Evolutionary conservation across 2,113 vertebrate species (phyloP).

Genomic region (Rhinogobius similis): DNA sequence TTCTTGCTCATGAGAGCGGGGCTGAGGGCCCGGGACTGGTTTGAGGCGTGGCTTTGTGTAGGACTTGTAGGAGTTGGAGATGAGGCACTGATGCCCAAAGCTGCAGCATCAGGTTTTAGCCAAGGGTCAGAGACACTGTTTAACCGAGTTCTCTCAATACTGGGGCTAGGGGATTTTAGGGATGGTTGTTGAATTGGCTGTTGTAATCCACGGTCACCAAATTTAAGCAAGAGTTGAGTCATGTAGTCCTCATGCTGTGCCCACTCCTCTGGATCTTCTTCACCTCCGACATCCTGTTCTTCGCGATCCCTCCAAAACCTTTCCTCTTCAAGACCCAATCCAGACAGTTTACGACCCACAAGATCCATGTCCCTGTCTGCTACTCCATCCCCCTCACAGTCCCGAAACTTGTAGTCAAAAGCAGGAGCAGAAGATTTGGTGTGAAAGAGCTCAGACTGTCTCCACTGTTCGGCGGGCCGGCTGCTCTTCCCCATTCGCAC

Average conservation of each 20-base stretch:
- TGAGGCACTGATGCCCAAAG: slow-evolving; percentile 44
- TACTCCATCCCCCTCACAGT: slow-evolving; percentile 36
- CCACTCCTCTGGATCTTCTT: slow-evolving; percentile 94
- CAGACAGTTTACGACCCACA: slow-evolving; percentile 86
- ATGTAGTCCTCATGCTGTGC: slow-evolving; percentile 97
- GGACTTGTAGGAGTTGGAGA: slow-evolving; percentile 61
- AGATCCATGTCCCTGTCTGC: slow-evolving; percentile 78
- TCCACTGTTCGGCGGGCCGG: slow-evolving; percentile 85
- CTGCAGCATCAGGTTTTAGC: slow-evolving; percentile 72
- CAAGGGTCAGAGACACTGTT: slow-evolving; percentile 79
- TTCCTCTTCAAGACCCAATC: slow-evolving; percentile 82
- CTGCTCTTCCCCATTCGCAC: slow-evolving; percentile 92
- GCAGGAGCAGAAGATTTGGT: slow-evolving; percentile 41
- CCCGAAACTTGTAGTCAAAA: slow-evolving; percentile 75
- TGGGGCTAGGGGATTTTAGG: slow-evolving; percentile 56
- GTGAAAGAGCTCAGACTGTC: slow-evolving; percentile 84
- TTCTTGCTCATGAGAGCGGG: slow-evolving; percentile 86
- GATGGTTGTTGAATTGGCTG: slow-evolving; percentile 76
- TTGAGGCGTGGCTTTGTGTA: slow-evolving; percentile 64
- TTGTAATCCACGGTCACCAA: slow-evolving; percentile 89
- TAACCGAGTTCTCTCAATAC: slow-evolving; percentile 50
- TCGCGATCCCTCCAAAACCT: slow-evolving; percentile 88
- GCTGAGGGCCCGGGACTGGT: slow-evolving; percentile 68
- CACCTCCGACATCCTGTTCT: slow-evolving; percentile 81
- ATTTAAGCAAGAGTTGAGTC: slow-evolving; percentile 95